Evolutionary conservation across 1,140 invertebrate species (phyloP).

Genomic region (Episyrphus balteatus): DNA sequence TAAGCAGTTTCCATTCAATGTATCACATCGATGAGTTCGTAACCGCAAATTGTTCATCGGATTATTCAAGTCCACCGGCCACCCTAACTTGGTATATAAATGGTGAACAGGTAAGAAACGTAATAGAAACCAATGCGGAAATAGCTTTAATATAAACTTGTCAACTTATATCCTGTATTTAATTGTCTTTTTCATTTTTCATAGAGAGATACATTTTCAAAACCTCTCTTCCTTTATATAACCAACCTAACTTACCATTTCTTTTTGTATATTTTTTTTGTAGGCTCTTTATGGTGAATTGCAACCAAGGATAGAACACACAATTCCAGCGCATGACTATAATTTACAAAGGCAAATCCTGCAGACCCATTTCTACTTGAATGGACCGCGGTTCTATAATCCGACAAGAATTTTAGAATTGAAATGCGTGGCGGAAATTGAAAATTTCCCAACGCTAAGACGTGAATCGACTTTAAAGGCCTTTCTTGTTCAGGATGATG

Average conservation of each 20-base stretch:
- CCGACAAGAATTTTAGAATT: conserved; percentile 17
- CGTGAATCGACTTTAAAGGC: conserved; percentile 26
- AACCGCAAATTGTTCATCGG: conserved; percentile 47
- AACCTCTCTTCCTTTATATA: too few relatives aligned
- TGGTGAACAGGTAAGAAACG: conserved; percentile 40
- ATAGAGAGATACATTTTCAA: background rate
- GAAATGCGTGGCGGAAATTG: conserved; percentile 35
- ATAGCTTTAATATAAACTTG: background rate
- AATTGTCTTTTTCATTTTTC: background rate
- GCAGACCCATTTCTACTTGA: conserved; percentile 30
- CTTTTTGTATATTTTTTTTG: background rate
- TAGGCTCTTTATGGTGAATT: conserved; percentile 27
- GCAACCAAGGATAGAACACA: conserved; percentile 28
- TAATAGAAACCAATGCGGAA: background rate
- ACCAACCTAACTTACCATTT: too few relatives aligned
- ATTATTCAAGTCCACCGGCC: conserved; percentile 45
- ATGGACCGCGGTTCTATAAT: conserved; percentile 29
- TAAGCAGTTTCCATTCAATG: conserved; percentile 41
- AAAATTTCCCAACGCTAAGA: conserved; percentile 28
- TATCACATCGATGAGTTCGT: conserved; percentile 46
- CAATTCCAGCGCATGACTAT: conserved; percentile 30
- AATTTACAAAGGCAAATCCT: conserved; percentile 25
- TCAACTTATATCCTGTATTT: too few relatives aligned
- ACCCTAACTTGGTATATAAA: conserved; percentile 52
- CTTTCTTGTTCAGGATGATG: conserved; percentile 20